Evolutionary conservation across 2,113 vertebrate genomes (phyloP).

Genomic region (Chloebia gouldiae): DNA sequence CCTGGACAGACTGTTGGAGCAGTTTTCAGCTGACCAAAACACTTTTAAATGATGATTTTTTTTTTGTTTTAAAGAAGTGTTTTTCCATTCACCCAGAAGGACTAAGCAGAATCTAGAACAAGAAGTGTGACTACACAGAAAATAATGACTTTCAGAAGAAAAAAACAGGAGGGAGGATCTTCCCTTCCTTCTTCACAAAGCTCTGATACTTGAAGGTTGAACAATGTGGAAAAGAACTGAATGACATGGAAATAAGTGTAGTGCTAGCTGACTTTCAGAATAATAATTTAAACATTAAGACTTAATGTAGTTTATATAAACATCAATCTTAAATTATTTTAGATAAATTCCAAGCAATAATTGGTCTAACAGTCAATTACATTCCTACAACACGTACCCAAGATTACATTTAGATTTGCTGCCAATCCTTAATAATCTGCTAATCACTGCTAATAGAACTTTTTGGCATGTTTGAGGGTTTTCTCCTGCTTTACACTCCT

Average conservation of each 20-base stretch:
- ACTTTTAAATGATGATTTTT: background rate
- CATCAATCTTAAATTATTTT: background rate
- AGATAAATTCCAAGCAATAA: background rate
- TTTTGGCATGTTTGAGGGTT: rapidly evolving
- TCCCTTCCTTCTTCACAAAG: background rate
- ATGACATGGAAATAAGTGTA: background rate
- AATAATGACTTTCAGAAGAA: background rate
- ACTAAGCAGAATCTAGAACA: background rate
- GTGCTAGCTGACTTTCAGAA: background rate
- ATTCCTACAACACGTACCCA: background rate
- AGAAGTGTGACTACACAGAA: background rate
- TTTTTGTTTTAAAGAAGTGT: background rate
- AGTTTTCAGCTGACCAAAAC: background rate
- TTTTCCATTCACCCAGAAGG: background rate
- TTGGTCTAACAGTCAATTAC: background rate
- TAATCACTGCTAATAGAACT: background rate
- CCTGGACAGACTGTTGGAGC: background rate
- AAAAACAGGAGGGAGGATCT: background rate
- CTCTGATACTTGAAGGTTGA: background rate
- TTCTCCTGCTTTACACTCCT: background rate
- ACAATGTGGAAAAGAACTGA: background rate
- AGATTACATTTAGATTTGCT: background rate
- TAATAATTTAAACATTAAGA: background rate
- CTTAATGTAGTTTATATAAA: background rate
- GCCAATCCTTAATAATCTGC: background rate